Evolutionary conservation across 2,888 invertebrate species (phyloP), one percentile per base, ranked within the genome.

Genomic region (Orthosia gracilis): DNA sequence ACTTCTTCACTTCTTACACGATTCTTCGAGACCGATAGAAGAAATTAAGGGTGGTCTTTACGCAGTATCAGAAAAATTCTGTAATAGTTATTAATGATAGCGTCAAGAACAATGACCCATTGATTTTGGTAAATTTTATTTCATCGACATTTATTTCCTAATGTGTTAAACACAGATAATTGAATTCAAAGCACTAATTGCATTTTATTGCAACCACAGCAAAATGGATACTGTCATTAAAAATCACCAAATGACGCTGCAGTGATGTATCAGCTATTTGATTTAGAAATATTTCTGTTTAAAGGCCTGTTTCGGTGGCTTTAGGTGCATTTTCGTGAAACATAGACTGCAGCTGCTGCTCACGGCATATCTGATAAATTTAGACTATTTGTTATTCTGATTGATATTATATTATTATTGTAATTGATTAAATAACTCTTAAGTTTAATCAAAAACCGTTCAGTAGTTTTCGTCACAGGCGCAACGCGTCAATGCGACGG

Each of bases 121-220:
- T 12, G 17, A 23, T 54, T 12, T 21, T 21, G 15, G 26, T 52
- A 52, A 12, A 12, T 74, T 61, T 58, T 15, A 45, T 40, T 58
- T 21, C 17, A 50, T 47, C n/a, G 18, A 3, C 18, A 64, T 63
- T 77, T 59, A 62, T 78, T 31, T 52, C 47, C 47, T 49, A 63
- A 70, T 59, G 63, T 63, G 63, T 78, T 59, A 54, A 76, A 70
- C 31, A 59, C 54, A 45, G 71, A 54, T 15, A 50, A 23, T 64
- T 71, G 40, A 15, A 23, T 15, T 15, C 50, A 61, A 61, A 73
- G 64, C 61, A 57, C 52, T 62, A 78, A 78, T 74, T 68, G 52
- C 26, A 26, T 58, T 55, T 55, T 73, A 80, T 68, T 68, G 74
- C 26, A 47, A 67, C 73, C 73, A 66, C 74, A 73, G 64, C 15